Base-by-base conservation (phyloP, 1,140 invertebrate genomes). In the Scaptomyza hsui region DNA sequence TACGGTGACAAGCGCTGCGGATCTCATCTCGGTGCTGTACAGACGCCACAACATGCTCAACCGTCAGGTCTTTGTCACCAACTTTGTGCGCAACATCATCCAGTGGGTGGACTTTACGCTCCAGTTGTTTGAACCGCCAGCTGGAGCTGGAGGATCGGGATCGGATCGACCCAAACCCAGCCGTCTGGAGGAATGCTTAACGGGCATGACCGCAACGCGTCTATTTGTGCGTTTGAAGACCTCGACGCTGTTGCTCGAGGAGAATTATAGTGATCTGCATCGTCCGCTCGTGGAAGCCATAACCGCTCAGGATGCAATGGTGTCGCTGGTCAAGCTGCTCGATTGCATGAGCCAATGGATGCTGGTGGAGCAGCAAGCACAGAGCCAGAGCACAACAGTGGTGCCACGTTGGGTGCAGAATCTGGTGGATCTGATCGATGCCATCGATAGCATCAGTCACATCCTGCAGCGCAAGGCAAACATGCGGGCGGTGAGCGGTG, bases 341-440 rank as follows among this genome's bases (percentile, higher is more conserved):
- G 72, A 90, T n/a, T 74, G 75, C 51, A 90, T 89, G 74, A 74
- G 78, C 32, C 64, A 78, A 18, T 82, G 80, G 75, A 67, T 90
- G 57, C 44, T 90, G 41, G 83, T n/a, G n/a, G n/a, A n/a, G n/a
- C n/a, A 90, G 12, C 81, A 83, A 18, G 15, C 57, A 0, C 65
- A 63, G 4, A 24, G 41, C 0, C 37, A 47, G 39, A 35, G 51
- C 0, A n/a, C 69, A 0, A n/a, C n/a, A n/a, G n/a, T n/a, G n/a
- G 94, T 94, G 59, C 95, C 94, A 0, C 97, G 96, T 79, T 97
- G 97, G 97, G 85, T 98, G 10, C 95, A 96, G 4, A 95, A 96
- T 0, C 81, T 96, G 1, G 90, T 97, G 1, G 91, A 97, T 1
- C 91, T 97, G 0, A 93, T 98, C 15, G 97, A 98, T 90, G 93